Percentiles rank a stretch among this genome's conserved stretches.
phyloP scores from a whole-genome alignment of 2,888 invertebrate genomes.

The Tenodera sinensis region DNA sequence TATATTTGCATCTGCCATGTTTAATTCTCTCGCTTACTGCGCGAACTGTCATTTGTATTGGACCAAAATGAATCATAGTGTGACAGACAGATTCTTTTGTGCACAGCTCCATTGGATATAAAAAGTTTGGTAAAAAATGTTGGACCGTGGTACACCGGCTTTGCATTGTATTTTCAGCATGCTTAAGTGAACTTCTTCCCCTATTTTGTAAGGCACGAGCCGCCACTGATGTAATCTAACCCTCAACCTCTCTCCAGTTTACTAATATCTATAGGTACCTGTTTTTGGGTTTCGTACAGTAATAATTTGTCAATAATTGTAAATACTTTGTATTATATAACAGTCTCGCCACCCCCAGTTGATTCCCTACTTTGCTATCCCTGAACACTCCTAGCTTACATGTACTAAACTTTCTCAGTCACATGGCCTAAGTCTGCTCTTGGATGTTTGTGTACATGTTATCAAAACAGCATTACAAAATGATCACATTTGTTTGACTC shows the following conservation, averaged over 20 bases:
- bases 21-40: too few relatives aligned
- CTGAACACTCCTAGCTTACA: not conserved
- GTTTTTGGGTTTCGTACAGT: not conserved
- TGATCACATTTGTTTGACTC: not conserved
- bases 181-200: too few relatives aligned
- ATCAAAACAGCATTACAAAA: not conserved
- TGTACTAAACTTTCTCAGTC: not conserved
- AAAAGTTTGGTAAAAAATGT: too few relatives aligned
- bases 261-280: conserved; percentile 39
- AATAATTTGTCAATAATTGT: not conserved
- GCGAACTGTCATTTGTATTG: too few relatives aligned
- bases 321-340: not conserved
- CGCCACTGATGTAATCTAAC: conserved; percentile 76
- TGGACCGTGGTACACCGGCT: too few relatives aligned
- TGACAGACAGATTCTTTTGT: too few relatives aligned
- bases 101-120: too few relatives aligned
- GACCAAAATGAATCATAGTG: too few relatives aligned
- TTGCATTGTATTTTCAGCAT: too few relatives aligned
- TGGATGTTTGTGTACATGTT: not conserved
- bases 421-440: not conserved
- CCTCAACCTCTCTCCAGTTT: conserved; percentile 78
- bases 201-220: too few relatives aligned
- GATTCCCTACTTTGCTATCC: not conserved
- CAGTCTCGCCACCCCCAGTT: not conserved
- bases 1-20: too few relatives aligned